A percentile compares a stretch with the other conserved stretches of the same genome.
phyloP scores from a whole-genome alignment of 2,113 vertebrate genomes.

The Porphyrio hochstetteri region DNA sequence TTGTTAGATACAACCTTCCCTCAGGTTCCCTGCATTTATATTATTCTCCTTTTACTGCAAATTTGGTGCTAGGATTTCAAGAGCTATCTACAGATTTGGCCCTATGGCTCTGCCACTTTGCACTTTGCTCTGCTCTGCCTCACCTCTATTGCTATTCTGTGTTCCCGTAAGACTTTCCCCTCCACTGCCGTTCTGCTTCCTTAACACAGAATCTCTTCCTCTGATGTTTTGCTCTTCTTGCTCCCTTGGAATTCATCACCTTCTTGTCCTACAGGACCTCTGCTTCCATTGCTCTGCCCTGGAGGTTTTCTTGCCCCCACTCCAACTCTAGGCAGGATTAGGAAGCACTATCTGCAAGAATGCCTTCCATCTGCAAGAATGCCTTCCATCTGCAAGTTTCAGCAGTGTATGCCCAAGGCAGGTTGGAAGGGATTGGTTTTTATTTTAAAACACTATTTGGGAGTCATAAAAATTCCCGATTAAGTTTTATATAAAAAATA shows the following conservation, averaged over 20 bases:
- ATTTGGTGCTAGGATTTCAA: background rate
- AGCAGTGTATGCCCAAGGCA: constrained; percentile 4
- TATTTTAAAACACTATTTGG: constrained; percentile 50
- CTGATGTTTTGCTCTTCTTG: constrained; percentile 22
- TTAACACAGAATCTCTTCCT: constrained; percentile 15
- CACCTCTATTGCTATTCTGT: constrained; percentile 9
- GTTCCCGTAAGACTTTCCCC: constrained; percentile 13
- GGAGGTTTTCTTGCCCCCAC: constrained; percentile 1
- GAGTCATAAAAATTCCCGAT: constrained; percentile 40
- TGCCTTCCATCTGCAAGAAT: constrained; percentile 28
- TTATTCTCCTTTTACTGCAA: background rate
- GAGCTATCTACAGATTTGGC: background rate
- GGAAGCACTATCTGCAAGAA: constrained; percentile 41
- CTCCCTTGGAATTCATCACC: constrained; percentile 49
- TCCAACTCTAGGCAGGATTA: constrained; percentile 20
- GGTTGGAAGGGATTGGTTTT: constrained; percentile 26
- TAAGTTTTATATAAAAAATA: constrained; percentile 46
- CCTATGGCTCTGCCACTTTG: background rate
- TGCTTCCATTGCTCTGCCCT: constrained; percentile 2
- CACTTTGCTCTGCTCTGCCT: background rate
- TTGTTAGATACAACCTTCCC: background rate
- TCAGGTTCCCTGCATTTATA: background rate
- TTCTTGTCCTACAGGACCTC: constrained; percentile 59
- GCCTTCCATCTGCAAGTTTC: constrained; percentile 27
- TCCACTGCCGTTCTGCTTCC: constrained; percentile 33